These are phyloP conservation scores for Andrena haemorrhoa DNA, from an alignment of 2,888 invertebrate species.

Conservation along the genomic window DNA sequence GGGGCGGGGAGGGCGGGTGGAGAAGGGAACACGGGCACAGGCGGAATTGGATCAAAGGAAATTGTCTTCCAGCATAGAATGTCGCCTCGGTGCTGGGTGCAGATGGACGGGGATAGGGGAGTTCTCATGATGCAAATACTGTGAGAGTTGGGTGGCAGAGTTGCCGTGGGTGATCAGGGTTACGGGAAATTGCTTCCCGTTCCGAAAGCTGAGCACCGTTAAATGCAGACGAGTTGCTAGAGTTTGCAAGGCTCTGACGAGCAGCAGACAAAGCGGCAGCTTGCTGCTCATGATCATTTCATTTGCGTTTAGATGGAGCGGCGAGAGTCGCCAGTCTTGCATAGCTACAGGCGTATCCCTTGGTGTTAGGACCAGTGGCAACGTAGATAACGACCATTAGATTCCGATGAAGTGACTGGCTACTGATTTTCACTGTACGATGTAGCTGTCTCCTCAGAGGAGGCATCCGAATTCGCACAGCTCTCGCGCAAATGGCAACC, in stretches of 20 bases:
- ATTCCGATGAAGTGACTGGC: background rate
- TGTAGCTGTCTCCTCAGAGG: background rate
- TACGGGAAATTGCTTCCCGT: slow-evolving; percentile 26
- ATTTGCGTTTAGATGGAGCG: slow-evolving; percentile 34
- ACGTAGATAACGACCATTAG: slow-evolving; percentile 7
- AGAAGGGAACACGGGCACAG: slow-evolving; percentile 6
- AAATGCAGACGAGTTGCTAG: background rate
- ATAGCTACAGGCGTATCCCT: background rate
- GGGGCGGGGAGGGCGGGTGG: background rate
- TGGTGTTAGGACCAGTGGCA: slow-evolving; percentile 15
- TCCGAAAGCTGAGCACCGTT: slow-evolving; percentile 7
- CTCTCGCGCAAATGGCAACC: background rate
- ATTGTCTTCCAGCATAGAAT: slow-evolving; percentile 1
- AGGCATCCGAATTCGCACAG: background rate
- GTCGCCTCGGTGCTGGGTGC: background rate
- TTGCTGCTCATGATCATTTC: slow-evolving; percentile 2
- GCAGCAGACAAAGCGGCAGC: slow-evolving; percentile 7
- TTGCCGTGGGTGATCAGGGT: slow-evolving; percentile 13
- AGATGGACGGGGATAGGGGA: slow-evolving; percentile 5
- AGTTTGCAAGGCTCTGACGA: background rate
- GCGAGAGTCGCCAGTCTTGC: slow-evolving; percentile 29
- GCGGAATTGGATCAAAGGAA: slow-evolving; percentile 10
- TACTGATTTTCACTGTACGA: background rate
- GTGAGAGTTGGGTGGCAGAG: background rate
- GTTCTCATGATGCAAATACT: slow-evolving; percentile 18